Evolutionary conservation across 2,888 invertebrate species (phyloP).

Genomic region (Calliopum simillimum): DNA sequence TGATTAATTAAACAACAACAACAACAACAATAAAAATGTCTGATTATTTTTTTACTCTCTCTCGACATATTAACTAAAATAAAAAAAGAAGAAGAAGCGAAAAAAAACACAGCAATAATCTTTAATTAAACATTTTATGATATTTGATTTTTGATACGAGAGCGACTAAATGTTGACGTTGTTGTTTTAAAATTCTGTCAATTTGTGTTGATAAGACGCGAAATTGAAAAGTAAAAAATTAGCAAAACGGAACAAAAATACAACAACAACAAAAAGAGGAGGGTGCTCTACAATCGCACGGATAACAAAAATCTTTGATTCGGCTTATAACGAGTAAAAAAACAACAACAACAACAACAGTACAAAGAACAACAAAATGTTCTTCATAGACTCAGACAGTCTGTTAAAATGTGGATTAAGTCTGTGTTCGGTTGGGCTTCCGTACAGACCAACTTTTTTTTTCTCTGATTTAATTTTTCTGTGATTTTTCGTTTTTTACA

Average conservation of each 20-base stretch:
- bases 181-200: neutral
- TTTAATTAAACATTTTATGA: conserved; percentile 3
- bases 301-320: conserved; percentile 29
- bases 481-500: neutral
- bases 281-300: conserved; percentile 25
- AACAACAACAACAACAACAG: neutral
- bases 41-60: too few species aligned
- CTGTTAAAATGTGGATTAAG: conserved; percentile 47
- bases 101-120: too few species aligned
- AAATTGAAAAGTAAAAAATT: neutral
- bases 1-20: too few species aligned
- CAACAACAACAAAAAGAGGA: neutral
- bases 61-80: too few species aligned
- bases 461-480: neutral
- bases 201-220: too few species aligned
- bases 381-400: conserved; percentile 32
- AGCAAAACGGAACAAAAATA: too few species aligned
- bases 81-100: too few species aligned
- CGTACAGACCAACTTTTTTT: conserved; percentile 40
- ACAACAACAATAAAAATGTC: too few species aligned
- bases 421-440: conserved; percentile 57
- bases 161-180: neutral
- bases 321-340: conserved; percentile 4
- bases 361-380: neutral
- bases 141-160: neutral